These are phyloP conservation scores for Eidolon dupreanum DNA, from an alignment of 2,797 vertebrate species.

Conservation along the genomic window DNA sequence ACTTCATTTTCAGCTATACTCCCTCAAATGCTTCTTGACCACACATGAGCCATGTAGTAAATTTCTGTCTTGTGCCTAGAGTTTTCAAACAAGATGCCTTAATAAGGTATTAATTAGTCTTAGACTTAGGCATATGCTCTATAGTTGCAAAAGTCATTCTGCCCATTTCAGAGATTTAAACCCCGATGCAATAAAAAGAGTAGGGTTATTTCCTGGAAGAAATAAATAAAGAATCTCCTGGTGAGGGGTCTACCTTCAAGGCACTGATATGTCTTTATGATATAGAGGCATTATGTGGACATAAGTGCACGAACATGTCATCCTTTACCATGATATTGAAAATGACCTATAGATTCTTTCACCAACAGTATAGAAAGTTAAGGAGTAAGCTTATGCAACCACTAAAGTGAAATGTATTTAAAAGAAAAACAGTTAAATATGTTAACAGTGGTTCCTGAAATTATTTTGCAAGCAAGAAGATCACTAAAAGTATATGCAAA, in stretches of 20 bases:
- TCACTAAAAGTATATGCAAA: neutral
- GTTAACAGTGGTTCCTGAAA: neutral
- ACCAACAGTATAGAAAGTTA: neutral
- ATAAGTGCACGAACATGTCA: neutral
- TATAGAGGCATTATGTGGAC: neutral
- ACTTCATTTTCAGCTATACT: neutral
- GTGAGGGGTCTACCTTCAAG: neutral
- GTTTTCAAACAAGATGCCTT: slow-evolving; percentile 8
- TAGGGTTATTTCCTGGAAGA: neutral
- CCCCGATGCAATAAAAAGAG: neutral
- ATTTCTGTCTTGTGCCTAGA: neutral
- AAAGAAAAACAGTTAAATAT: neutral
- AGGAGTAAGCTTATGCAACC: neutral
- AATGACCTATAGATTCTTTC: neutral
- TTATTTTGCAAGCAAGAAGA: neutral
- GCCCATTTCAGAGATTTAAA: neutral
- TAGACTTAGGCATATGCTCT: neutral
- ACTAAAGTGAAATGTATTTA: neutral
- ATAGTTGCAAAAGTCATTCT: neutral
- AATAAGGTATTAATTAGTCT: neutral
- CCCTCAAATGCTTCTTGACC: neutral
- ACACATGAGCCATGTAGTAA: neutral
- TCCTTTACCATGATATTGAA: neutral
- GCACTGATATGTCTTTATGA: neutral
- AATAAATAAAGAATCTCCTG: neutral